Conservation (phyloP, 1,140 invertebrate species). For the Eumaeus atala region DNA sequence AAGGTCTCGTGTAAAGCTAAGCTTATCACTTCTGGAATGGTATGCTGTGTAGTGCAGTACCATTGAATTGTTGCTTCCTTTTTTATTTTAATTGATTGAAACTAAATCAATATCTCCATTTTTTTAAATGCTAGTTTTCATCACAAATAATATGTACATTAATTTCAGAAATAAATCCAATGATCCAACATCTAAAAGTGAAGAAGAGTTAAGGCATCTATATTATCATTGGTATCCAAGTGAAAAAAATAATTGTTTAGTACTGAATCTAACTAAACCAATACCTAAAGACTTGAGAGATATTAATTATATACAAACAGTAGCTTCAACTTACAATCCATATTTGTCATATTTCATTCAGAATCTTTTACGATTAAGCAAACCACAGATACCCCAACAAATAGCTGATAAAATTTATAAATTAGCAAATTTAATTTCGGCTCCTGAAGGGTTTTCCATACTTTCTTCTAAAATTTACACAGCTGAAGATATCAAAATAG, state of each 20-base stretch:
- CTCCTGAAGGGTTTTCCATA: slow-evolving; percentile 33
- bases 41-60: too few relatives aligned
- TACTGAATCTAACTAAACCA: slow-evolving; percentile 50
- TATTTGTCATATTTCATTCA: slow-evolving; percentile 52
- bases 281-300: slow-evolving; percentile 45
- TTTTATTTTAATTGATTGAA: too few relatives aligned
- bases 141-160: background rate
- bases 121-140: too few relatives aligned
- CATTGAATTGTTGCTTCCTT: too few relatives aligned
- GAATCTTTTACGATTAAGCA: slow-evolving; percentile 46
- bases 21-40: too few relatives aligned
- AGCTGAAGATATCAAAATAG: slow-evolving; percentile 41
- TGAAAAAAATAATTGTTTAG: slow-evolving; percentile 38
- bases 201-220: slow-evolving; percentile 40
- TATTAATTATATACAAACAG: slow-evolving; percentile 50
- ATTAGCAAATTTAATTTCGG: slow-evolving; percentile 52
- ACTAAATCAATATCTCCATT: too few relatives aligned
- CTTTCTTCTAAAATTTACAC: slow-evolving; percentile 46
- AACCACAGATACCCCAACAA: slow-evolving; percentile 37
- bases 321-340: slow-evolving; percentile 52
- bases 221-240: slow-evolving; percentile 62
- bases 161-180: slow-evolving; percentile 30
- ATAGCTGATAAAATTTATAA: slow-evolving; percentile 45
- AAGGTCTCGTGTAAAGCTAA: too few relatives aligned
- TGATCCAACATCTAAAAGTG: slow-evolving; percentile 29